Evolutionary conservation across 2,888 invertebrate species (phyloP), one percentile per base, ranked within the genome.

Genomic region (Campaea margaritaria): DNA sequence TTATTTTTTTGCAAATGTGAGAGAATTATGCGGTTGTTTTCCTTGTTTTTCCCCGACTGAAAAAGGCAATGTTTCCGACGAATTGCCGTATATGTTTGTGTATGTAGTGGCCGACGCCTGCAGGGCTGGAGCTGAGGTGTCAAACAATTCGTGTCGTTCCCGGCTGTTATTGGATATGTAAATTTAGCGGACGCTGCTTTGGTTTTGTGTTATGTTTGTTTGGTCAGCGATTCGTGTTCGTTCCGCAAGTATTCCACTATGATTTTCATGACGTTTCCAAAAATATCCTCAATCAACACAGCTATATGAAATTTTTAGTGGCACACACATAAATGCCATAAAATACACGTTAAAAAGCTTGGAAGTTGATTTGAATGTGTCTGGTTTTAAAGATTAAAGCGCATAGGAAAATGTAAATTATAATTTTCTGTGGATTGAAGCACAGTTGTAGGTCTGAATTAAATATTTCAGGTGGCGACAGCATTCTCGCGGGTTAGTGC

Each of bases 381-480:
- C 3, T n/a, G 16, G 8, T 2, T 7, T 44, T 21, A 52, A 44
- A 28, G 13, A n/a, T 55, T 48, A 36, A 53, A 57, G 49, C 44
- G 45, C 46, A 56, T 47, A 57, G 51, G 59, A 59, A 75, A 72
- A 67, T 75, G 67, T 70, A 68, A 70, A 82, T 82, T 83, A 86
- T 85, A 76, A 88, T 89, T 86, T 87, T 81, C 81, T 79, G 79
- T 74, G 79, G 79, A 86, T 87, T 82, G 82, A 79, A 75, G 77
- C 76, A 85, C 83, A 84, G 85, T 83, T 79, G 81, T 68, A 74
- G 75, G 75, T 75, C 72, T 72, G 83, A 86, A 88, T 89, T 86
- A 87, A 89, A 90, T 89, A 89, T 88, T 89, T 83, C 79, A 89
- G 89, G 85, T 88, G 82, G 78, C 74, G 82, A 57, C 77, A 81